Conservation (phyloP, 2,888 invertebrate genomes). For the Bedellia somnulentella region DNA sequence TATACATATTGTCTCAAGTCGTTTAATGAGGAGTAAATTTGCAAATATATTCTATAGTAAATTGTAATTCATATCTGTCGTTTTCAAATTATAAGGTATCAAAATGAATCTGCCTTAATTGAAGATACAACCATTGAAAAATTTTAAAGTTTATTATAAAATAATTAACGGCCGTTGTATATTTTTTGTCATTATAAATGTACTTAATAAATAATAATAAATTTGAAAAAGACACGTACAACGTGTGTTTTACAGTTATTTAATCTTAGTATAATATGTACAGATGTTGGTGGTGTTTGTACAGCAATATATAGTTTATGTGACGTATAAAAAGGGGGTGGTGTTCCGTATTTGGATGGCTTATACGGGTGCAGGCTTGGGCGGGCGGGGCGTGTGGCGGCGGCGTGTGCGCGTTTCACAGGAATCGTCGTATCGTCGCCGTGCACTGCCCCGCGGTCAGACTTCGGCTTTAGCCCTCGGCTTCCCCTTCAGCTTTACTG, state of each 20-base stretch:
- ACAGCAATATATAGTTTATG: constrained; percentile 31
- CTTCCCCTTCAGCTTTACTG: constrained; percentile 18
- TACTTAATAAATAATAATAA: constrained; percentile 35
- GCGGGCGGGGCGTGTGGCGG: constrained; percentile 13
- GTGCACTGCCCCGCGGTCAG: constrained; percentile 11
- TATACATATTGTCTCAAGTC: too few species aligned
- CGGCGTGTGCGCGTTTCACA: constrained; percentile 15
- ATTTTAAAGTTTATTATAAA: constrained; percentile 57
- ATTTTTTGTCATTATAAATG: constrained; percentile 54
- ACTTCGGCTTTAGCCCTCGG: constrained; percentile 35
- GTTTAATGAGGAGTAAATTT: too few species aligned
- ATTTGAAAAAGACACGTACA: constrained; percentile 42
- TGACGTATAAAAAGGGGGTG: constrained; percentile 42
- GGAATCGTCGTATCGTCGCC: constrained; percentile 11
- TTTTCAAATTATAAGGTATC: too few species aligned
- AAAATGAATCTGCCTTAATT: too few species aligned
- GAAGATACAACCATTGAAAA: too few species aligned
- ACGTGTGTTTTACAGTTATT: constrained; percentile 57
- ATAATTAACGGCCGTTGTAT: constrained; percentile 46
- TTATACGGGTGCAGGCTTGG: constrained; percentile 26
- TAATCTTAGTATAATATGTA: constrained; percentile 58
- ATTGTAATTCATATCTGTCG: too few species aligned
- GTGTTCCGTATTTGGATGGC: constrained; percentile 42
- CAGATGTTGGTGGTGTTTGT: constrained; percentile 46
- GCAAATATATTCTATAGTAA: too few species aligned